A percentile compares a stretch with the other conserved stretches of the same genome.
Evolutionary conservation across 2,113 vertebrate species (phyloP).

Genomic region (Crypturellus undulatus): DNA sequence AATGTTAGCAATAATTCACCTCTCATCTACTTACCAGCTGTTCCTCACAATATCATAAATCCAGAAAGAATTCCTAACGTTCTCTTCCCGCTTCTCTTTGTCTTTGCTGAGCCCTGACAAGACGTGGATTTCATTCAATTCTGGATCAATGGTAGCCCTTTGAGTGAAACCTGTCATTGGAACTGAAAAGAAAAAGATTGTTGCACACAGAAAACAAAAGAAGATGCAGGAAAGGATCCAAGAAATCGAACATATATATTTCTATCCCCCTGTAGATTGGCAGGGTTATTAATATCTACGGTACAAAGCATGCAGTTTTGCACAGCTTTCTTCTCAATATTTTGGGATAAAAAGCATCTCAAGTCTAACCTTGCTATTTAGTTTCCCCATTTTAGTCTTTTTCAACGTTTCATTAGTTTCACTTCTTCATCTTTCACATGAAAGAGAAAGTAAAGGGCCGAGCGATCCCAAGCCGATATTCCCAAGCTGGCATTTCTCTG

Average conservation of each 20-base stretch:
- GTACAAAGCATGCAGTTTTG: not conserved
- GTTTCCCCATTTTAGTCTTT: not conserved
- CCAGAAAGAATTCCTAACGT: constrained; percentile 99
- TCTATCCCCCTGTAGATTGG: not conserved
- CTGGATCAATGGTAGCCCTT: constrained; percentile 97
- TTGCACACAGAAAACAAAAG: rapidly evolving
- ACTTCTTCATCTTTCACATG: not conserved
- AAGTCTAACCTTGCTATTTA: not conserved
- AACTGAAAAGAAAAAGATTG: constrained; percentile 77
- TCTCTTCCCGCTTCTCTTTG: constrained; percentile 98
- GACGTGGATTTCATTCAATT: constrained; percentile 98
- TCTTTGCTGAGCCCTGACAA: constrained; percentile 98
- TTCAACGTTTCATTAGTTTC: not conserved
- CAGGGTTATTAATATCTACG: not conserved
- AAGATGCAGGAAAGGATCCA: not conserved
- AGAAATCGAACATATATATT: not conserved
- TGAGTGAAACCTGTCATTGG: constrained; percentile 99
- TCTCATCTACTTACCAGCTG: constrained; percentile 86
- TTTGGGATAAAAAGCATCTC: not conserved
- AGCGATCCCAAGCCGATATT: not conserved
- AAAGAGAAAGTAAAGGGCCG: not conserved
- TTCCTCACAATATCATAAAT: constrained; percentile 99
- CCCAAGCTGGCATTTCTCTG: not conserved
- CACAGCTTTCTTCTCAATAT: not conserved
- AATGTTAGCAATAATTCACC: not conserved